Evolutionary conservation across 2,888 invertebrate genomes (phyloP).

Genomic region (Drosophila recens): DNA sequence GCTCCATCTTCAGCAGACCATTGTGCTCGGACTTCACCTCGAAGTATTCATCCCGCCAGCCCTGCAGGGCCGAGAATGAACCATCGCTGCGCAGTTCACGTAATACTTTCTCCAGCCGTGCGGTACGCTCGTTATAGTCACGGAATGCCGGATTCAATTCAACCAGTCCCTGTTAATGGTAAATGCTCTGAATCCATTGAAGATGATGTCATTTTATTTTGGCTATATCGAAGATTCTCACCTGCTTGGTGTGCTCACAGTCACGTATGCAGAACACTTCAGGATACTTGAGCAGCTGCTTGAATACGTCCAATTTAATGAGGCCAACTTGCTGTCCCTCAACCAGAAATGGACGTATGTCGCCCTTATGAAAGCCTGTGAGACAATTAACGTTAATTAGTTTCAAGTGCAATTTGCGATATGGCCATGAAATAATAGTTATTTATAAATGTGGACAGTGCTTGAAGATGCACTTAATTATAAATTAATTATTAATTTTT

Average conservation of each 20-base stretch:
- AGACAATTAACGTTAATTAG: slow-evolving; percentile 46
- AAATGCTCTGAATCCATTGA: slow-evolving; percentile 33
- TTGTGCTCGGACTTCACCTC: slow-evolving; percentile 91
- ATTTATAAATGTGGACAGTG: slow-evolving; percentile 4
- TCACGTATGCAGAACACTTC: slow-evolving; percentile 88
- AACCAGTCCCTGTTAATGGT: slow-evolving; percentile 89
- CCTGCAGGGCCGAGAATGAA: slow-evolving; percentile 92
- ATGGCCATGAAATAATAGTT: slow-evolving; percentile 10
- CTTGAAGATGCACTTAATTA: neutral
- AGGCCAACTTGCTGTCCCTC: slow-evolving; percentile 96
- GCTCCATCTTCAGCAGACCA: slow-evolving; percentile 92
- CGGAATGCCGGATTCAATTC: slow-evolving; percentile 95
- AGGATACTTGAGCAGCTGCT: slow-evolving; percentile 92
- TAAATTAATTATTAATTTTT: neutral
- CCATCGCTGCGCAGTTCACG: slow-evolving; percentile 91
- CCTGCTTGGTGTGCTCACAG: slow-evolving; percentile 84
- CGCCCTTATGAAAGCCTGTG: slow-evolving; percentile 90
- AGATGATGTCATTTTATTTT: slow-evolving; percentile 2
- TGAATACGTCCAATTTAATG: slow-evolving; percentile 93
- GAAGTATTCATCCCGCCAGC: slow-evolving; percentile 98
- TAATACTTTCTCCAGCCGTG: slow-evolving; percentile 91
- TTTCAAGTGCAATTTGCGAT: slow-evolving; percentile 24
- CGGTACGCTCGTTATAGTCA: slow-evolving; percentile 93
- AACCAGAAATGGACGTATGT: slow-evolving; percentile 94
- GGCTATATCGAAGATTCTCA: slow-evolving; percentile 43